Base-by-base conservation (phyloP, 2,797 vertebrate genomes). In the Acropternis orthonyx region DNA sequence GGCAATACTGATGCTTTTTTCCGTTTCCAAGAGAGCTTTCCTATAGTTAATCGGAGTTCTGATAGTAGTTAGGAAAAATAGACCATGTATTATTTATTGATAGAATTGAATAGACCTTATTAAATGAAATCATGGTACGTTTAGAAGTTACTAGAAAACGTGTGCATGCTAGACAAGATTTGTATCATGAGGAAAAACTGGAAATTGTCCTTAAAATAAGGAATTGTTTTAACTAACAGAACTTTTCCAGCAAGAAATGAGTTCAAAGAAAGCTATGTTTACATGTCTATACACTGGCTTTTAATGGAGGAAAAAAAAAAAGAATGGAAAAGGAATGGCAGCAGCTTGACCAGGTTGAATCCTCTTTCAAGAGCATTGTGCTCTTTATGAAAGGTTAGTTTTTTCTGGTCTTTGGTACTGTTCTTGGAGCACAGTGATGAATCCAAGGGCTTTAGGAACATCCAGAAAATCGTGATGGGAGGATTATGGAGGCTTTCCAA, bases 51-150 rank as follows among this genome's bases (percentile, higher is more conserved):
- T 74, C 36, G 14, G n/a, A 2, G 14, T 85, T 27, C 24, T 66
- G 27, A 32, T 83, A 43, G 18, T 54, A 68, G 5, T 46, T 68
- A 48, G 18, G 9, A 56, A 32, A 86, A 68, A 65, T 4, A 74
- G 85, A 22, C 3, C 32, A 3, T 49, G 3, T 32, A 32, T 52
- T 55, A 54, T 65, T 54, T 41, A n/a, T 55, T 85, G 13, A 34
- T 44, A 37, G 77, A 86, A 62, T 43, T 46, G 20, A 75, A 1
- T 36, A 65, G 30, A 7, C 5, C 7, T 75, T 65, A 37, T 56
- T 56, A 44, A 86, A 26, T 73, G 7, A 68, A 49, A 30, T 37
- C 1, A 30, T 46, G 26, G 8, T 16, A 20, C 1, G 0, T 22
- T 43, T 75, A 87, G 67, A n/a, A 91, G 56, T 51, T 23, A 48